Evolutionary conservation across 1,140 invertebrate species (phyloP).

Genomic region (Bombyx mori): DNA sequence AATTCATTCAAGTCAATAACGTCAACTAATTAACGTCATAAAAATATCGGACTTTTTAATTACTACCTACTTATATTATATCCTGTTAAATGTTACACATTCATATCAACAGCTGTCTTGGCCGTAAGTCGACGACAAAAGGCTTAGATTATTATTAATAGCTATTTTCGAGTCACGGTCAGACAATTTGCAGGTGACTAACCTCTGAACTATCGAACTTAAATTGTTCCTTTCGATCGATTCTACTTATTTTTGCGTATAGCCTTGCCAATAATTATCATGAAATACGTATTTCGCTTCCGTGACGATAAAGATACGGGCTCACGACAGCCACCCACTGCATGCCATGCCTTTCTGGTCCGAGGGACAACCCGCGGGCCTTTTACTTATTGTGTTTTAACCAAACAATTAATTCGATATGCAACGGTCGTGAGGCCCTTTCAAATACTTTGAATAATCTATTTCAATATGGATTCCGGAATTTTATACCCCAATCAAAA

Average conservation of each 20-base stretch:
- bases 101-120: no score
- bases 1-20: no score
- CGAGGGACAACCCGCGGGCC: constrained; percentile 2
- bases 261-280: constrained; percentile 18
- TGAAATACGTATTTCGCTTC: constrained; percentile 24
- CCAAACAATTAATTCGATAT: constrained; percentile 4
- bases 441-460: constrained; percentile 13
- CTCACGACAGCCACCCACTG: constrained; percentile 26
- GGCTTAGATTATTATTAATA: constrained; percentile 30
- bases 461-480: no score
- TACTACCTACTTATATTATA: no score
- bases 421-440: constrained; percentile 18
- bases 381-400: constrained; percentile 1
- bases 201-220: constrained; percentile 35
- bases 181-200: constrained; percentile 31
- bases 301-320: constrained; percentile 29
- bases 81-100: no score
- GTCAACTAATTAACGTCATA: no score
- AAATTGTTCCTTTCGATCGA: constrained; percentile 13
- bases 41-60: no score
- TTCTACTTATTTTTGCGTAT: constrained; percentile 8
- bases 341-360: constrained; percentile 20
- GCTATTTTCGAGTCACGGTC: constrained; percentile 29
- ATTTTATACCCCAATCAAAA: no score
- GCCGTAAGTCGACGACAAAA: constrained; percentile 21